Evolutionary conservation across 2,113 vertebrate genomes (phyloP).

Genomic region (Fukomys damarensis): DNA sequence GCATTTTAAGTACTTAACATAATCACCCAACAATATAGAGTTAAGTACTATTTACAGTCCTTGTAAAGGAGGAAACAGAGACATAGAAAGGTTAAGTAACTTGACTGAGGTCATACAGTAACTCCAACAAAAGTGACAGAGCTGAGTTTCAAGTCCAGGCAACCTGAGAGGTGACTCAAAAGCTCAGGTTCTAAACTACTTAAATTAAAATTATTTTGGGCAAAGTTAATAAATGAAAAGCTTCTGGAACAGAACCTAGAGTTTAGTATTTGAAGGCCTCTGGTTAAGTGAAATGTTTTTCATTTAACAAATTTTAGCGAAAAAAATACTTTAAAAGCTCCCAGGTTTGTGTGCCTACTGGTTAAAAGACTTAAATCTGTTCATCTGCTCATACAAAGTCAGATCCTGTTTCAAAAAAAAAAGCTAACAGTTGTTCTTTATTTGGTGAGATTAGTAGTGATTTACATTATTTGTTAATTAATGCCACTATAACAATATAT

Average conservation of each 20-base stretch:
- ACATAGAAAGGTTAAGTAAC: conserved; percentile 44
- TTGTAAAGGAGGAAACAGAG: conserved; percentile 42
- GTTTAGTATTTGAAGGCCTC: background rate
- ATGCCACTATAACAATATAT: background rate
- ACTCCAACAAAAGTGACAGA: background rate
- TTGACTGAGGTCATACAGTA: conserved; percentile 28
- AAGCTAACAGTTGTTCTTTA: background rate
- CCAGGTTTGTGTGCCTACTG: background rate
- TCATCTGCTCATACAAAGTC: background rate
- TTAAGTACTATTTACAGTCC: background rate
- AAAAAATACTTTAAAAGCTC: conserved; percentile 38
- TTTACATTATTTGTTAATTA: background rate
- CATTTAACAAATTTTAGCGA: background rate
- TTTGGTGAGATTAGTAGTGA: background rate
- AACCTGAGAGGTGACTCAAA: conserved; percentile 26
- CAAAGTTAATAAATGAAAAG: conserved; percentile 13
- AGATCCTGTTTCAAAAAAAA: background rate
- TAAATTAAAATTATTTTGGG: conserved; percentile 11
- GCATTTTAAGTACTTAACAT: background rate
- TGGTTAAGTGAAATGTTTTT: conserved; percentile 19
- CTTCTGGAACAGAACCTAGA: background rate
- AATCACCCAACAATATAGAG: background rate
- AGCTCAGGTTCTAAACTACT: background rate
- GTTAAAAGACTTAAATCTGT: background rate
- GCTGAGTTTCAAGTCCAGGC: background rate